Base-by-base conservation (phyloP, 2,113 vertebrate species). In the Rissa tridactyla region DNA sequence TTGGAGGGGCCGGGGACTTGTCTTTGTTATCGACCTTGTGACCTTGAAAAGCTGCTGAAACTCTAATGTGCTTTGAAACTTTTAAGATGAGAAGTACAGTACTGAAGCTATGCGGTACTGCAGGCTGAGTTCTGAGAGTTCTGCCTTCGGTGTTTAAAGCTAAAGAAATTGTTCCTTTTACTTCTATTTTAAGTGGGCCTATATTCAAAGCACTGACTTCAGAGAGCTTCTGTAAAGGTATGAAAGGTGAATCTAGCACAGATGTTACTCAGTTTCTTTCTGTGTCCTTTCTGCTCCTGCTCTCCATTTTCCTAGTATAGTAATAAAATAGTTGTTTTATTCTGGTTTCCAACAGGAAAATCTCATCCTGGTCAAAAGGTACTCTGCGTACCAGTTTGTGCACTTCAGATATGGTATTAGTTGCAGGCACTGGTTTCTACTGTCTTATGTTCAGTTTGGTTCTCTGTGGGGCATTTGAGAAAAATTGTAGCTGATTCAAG, bases 21-120 rank as follows among this genome's bases (percentile, higher is more conserved):
- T 38, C 58, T 87, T 86, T 93, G 76, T 42, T 52, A 52, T 78
- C 4, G 3, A 40, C 77, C 49, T 88, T 49, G 40, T 95, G 92
- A 93, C 95, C 92, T 86, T 93, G 86, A 75, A 92, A 95, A 95
- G 69, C 83, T 84, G 72, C 52, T 76, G 86, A 70, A 95, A 88
- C 64, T 64, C 42, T 82, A 29, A 83, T 34, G n/a, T 86, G 51
- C 79, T 86, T 92, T 78, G 72, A 38, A 75, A 92, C 78, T 82
- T 88, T 49, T 57, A 47, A 61, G 52, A 40, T 75, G 76, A 77
- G 44, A 88, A 89, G 30, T 92, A 44, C 22, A 58, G 27, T 57
- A 34, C 77, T 86, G 60, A 82, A 90, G 47, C 44, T 61, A 0
- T 32, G 64, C 44, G 30, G 47, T 86, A 79, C 38, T 65, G 64